phyloP scores from a whole-genome alignment of 2,113 vertebrate species.

The Hippocampus abdominalis region DNA sequence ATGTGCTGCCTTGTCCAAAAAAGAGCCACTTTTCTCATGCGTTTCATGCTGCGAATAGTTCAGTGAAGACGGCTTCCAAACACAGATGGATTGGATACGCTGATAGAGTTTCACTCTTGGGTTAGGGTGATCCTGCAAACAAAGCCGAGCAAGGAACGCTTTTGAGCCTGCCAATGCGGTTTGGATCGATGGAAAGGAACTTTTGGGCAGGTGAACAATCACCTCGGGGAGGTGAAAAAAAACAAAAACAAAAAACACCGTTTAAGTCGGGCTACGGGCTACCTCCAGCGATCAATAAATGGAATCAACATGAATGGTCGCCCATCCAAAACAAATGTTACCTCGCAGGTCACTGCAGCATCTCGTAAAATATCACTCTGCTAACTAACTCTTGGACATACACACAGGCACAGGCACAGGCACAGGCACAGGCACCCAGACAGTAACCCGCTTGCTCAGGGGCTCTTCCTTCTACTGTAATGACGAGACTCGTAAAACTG shows the following conservation, averaged over 20 bases:
- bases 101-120: background rate
- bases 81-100: slow-evolving; percentile 3
- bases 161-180: slow-evolving; percentile 1
- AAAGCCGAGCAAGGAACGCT: background rate
- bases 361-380: background rate
- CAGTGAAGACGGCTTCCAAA: slow-evolving; percentile 7
- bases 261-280: background rate
- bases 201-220: slow-evolving; percentile 5
- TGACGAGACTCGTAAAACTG: slow-evolving; percentile 61
- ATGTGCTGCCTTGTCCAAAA: slow-evolving; percentile 1
- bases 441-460: slow-evolving; percentile 43
- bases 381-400: background rate
- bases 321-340: background rate
- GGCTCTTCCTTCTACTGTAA: slow-evolving; percentile 38
- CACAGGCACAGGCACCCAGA: slow-evolving; percentile 19
- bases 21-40: slow-evolving; percentile 2
- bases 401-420: slow-evolving; percentile 3
- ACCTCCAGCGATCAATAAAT: background rate
- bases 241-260: too few species aligned
- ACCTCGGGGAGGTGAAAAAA: background rate
- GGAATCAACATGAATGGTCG: background rate
- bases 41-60: slow-evolving; percentile 2
- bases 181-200: background rate
- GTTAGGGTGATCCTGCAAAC: background rate
- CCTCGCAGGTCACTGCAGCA: too few species aligned